phyloP scores from a whole-genome alignment of 2,888 invertebrate genomes.

The Scaeva pyrastri region DNA sequence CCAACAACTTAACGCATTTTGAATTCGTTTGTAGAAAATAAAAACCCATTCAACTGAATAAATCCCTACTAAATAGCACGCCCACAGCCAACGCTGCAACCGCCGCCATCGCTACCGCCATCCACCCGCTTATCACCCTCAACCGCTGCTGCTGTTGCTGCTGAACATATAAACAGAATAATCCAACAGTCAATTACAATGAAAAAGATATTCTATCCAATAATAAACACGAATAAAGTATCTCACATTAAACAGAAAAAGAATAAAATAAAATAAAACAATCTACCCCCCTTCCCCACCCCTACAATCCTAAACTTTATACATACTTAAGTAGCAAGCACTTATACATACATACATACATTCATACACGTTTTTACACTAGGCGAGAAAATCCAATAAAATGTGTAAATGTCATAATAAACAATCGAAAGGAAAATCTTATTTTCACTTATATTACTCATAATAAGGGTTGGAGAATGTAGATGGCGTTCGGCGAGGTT shows the following conservation, averaged over 20 bases:
- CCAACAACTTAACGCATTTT: constrained; percentile 26
- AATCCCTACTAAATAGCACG: constrained; percentile 23
- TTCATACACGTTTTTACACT: not conserved
- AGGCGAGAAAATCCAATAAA: constrained; percentile 61
- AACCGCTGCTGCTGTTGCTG: too few species aligned
- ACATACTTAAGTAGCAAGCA: constrained; percentile 7
- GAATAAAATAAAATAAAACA: constrained; percentile 18
- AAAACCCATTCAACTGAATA: constrained; percentile 28
- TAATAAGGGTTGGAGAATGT: constrained; percentile 31
- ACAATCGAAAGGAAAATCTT: constrained; percentile 64
- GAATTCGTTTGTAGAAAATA: constrained; percentile 15
- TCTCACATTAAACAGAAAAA: constrained; percentile 11
- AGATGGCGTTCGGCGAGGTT: not conserved
- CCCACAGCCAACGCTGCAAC: too few species aligned
- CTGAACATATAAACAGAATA: constrained; percentile 3
- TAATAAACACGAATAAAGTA: constrained; percentile 34
- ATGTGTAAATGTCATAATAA: constrained; percentile 66
- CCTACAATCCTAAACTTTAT: not conserved
- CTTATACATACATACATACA: not conserved
- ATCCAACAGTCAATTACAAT: constrained; percentile 43
- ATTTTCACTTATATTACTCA: constrained; percentile 31
- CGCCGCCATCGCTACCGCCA: not conserved
- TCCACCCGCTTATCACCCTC: too few species aligned
- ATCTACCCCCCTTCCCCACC: not conserved
- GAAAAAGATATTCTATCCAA: constrained; percentile 38